Conservation (phyloP, 2,888 invertebrate genomes). For the Clivina fossor region DNA sequence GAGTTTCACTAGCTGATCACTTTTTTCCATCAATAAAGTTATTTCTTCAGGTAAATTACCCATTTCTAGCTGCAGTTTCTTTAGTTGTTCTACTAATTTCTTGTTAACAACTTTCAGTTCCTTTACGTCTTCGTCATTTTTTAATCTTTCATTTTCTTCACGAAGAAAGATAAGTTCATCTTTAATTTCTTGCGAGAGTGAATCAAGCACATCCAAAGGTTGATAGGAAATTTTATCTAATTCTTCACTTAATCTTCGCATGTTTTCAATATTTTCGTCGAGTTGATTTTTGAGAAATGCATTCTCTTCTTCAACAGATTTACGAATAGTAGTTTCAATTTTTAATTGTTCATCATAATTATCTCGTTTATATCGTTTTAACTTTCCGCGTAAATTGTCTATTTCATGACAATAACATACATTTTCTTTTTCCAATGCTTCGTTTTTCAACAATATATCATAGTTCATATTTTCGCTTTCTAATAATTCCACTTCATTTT, state of each 20-base stretch:
- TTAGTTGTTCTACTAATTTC: neutral
- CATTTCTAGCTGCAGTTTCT: too few species aligned
- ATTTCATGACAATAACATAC: too few species aligned
- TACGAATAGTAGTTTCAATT: neutral
- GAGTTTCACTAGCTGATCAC: too few species aligned
- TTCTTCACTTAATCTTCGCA: conserved; percentile 9
- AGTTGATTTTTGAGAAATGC: conserved; percentile 6
- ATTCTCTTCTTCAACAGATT: conserved; percentile 21
- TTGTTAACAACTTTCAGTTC: neutral
- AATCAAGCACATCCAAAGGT: conserved; percentile 21
- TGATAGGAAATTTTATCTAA: conserved; percentile 20
- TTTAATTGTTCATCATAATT: neutral
- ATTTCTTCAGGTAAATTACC: too few species aligned
- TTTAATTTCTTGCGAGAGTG: conserved; percentile 20
- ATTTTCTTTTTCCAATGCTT: too few species aligned
- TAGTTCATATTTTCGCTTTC: neutral
- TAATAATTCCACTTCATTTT: neutral
- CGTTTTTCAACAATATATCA: neutral
- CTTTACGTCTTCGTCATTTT: conserved; percentile 19
- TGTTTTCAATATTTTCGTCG: conserved; percentile 4
- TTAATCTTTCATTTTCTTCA: conserved; percentile 42
- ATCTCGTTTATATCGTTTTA: too few species aligned
- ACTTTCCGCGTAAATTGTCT: too few species aligned
- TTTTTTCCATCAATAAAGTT: too few species aligned
- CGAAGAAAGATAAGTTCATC: conserved; percentile 23